phyloP scores from a whole-genome alignment of 2,797 vertebrate genomes.

The Onychomys leucogaster region DNA sequence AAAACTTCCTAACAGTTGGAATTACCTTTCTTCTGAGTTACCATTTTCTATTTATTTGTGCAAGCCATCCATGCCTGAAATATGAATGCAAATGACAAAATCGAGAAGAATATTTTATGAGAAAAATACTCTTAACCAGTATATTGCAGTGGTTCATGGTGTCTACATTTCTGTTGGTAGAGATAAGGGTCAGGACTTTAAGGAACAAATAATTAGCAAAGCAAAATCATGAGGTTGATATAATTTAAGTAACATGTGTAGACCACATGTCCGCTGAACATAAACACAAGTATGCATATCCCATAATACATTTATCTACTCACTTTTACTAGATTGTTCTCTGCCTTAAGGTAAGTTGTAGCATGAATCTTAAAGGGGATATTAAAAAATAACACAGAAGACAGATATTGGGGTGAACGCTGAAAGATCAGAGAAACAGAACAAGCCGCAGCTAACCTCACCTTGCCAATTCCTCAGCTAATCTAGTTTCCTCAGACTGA shows the following conservation, averaged over 20 bases:
- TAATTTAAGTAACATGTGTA: background rate
- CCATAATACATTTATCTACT: background rate
- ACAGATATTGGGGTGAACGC: too few relatives aligned
- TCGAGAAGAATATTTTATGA: background rate
- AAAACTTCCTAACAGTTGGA: background rate
- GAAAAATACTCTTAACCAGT: background rate
- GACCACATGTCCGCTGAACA: background rate
- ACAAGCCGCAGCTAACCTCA: too few relatives aligned
- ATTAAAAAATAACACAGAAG: too few relatives aligned
- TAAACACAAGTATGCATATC: background rate
- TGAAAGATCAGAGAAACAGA: too few relatives aligned
- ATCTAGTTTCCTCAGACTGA: too few relatives aligned
- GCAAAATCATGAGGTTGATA: background rate
- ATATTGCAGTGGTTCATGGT: background rate
- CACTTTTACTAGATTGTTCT: background rate
- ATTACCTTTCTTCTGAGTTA: background rate
- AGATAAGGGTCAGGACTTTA: background rate
- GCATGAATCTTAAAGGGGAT: too few relatives aligned
- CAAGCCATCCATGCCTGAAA: background rate
- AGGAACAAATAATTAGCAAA: background rate
- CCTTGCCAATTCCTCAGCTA: too few relatives aligned
- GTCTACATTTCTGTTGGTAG: background rate
- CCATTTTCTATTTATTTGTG: background rate
- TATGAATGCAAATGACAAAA: background rate
- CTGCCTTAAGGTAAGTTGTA: background rate